A percentile compares a stretch with the other conserved stretches of the same genome.
These are phyloP conservation scores for Oscheius onirici DNA, from an alignment of 2,888 invertebrate species.

Conservation along the genomic window DNA sequence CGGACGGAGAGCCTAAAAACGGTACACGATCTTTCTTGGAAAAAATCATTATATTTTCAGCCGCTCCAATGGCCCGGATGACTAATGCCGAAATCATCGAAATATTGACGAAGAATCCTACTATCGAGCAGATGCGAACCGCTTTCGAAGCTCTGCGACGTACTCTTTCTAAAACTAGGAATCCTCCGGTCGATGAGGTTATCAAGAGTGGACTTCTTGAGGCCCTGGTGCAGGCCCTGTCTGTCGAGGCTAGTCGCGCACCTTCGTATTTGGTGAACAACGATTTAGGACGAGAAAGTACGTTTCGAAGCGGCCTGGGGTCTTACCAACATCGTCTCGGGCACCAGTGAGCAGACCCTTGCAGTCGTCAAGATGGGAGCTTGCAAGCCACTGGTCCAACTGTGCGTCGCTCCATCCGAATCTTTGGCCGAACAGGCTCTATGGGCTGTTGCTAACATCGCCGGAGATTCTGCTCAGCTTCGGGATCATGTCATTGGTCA, in stretches of 20 bases:
- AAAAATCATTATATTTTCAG: not conserved
- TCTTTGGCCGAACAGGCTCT: constrained; percentile 83
- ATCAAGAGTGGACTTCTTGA: constrained; percentile 86
- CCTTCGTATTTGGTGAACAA: constrained; percentile 1
- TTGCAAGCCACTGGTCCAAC: constrained; percentile 82
- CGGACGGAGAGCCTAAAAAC: constrained; percentile 7
- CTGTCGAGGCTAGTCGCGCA: constrained; percentile 45
- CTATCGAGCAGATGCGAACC: constrained; percentile 52
- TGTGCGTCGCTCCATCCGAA: constrained; percentile 79
- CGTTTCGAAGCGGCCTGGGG: constrained; percentile 98
- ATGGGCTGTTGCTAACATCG: constrained; percentile 95
- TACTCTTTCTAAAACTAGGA: constrained; percentile 86
- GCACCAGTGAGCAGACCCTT: constrained; percentile 88
- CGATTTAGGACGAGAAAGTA: constrained; percentile 70
- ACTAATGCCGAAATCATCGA: constrained; percentile 52
- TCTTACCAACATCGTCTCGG: constrained; percentile 87
- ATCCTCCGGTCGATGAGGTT: constrained; percentile 89
- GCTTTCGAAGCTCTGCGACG: constrained; percentile 77
- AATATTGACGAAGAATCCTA: constrained; percentile 56
- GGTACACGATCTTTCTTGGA: constrained; percentile 2
- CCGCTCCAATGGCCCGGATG: constrained; percentile 23
- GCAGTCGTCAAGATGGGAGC: constrained; percentile 80
- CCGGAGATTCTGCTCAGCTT: constrained; percentile 80
- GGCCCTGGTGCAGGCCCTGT: constrained; percentile 82
- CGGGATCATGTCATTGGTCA: constrained; percentile 85